phyloP scores from a whole-genome alignment of 2,888 invertebrate species.

The Amblyteles armatorius region DNA sequence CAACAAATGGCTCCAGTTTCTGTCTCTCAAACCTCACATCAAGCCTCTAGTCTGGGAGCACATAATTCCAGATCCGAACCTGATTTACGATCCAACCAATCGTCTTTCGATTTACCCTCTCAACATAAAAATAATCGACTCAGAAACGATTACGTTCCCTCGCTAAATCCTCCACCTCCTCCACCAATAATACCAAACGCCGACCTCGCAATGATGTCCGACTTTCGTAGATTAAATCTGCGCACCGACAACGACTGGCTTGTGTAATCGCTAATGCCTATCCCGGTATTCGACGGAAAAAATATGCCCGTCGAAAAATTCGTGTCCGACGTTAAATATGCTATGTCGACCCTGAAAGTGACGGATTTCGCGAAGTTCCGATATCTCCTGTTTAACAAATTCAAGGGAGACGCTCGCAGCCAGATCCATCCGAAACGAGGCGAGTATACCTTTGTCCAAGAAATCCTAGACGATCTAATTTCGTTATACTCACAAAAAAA shows the following conservation, averaged over 20 bases:
- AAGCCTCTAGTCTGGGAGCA: too few relatives aligned
- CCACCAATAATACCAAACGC: not conserved
- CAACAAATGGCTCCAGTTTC: too few relatives aligned
- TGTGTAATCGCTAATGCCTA: not conserved
- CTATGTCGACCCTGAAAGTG: constrained; percentile 5
- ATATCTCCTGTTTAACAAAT: constrained; percentile 1
- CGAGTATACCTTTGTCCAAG: too few relatives aligned
- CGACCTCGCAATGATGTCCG: not conserved
- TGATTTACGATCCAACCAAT: not conserved
- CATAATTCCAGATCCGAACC: not conserved
- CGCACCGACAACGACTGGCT: not conserved
- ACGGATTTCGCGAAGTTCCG: not conserved
- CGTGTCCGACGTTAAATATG: not conserved
- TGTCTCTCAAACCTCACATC: too few relatives aligned
- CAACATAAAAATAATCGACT: too few relatives aligned
- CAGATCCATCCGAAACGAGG: constrained; percentile 1
- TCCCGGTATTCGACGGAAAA: not conserved
- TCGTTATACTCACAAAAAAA: too few relatives aligned
- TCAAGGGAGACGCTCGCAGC: not conserved
- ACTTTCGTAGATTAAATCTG: not conserved
- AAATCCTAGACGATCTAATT: too few relatives aligned
- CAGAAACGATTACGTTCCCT: too few relatives aligned
- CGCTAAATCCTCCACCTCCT: too few relatives aligned
- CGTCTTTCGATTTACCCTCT: not conserved
- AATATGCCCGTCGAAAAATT: not conserved